phyloP scores from a whole-genome alignment of 2,888 invertebrate genomes.

The Acrocyrtus sp. region DNA sequence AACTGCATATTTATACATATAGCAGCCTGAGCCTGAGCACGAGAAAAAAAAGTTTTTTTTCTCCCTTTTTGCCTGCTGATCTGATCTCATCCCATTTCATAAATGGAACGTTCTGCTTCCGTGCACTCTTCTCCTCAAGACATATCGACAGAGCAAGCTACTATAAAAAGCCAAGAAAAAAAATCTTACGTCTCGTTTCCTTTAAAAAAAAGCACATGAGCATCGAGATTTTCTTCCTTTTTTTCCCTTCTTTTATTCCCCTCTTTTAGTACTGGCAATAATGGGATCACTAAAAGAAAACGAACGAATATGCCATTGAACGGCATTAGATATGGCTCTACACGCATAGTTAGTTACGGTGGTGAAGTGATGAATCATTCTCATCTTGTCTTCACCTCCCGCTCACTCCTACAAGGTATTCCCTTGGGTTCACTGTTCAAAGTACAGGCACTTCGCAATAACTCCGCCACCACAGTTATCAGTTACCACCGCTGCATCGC shows the following conservation, averaged over 20 bases:
- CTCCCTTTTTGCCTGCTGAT: too few relatives aligned
- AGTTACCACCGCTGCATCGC: background rate
- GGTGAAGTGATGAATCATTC: conserved; percentile 32
- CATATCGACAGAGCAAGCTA: background rate
- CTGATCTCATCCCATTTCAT: conserved; percentile 25
- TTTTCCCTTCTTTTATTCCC: background rate
- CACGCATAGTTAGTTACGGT: conserved; percentile 7
- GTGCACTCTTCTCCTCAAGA: background rate
- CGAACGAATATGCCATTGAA: conserved; percentile 11
- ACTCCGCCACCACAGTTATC: too few relatives aligned
- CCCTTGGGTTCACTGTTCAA: too few relatives aligned
- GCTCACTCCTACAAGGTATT: background rate
- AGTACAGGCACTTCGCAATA: background rate
- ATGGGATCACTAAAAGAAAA: conserved; percentile 7
- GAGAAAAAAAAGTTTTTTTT: conserved; percentile 19
- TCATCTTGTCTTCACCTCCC: conserved; percentile 37
- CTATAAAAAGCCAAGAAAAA: background rate
- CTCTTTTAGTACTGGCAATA: background rate
- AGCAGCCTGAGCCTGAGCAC: too few relatives aligned
- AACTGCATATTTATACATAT: background rate
- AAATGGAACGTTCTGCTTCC: conserved; percentile 27
- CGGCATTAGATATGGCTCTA: conserved; percentile 21
- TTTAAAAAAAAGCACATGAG: conserved; percentile 4
- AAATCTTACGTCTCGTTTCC: background rate
- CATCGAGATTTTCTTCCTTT: background rate